phyloP scores from a whole-genome alignment of 1,140 invertebrate species.

The Zaprionus taronus region DNA sequence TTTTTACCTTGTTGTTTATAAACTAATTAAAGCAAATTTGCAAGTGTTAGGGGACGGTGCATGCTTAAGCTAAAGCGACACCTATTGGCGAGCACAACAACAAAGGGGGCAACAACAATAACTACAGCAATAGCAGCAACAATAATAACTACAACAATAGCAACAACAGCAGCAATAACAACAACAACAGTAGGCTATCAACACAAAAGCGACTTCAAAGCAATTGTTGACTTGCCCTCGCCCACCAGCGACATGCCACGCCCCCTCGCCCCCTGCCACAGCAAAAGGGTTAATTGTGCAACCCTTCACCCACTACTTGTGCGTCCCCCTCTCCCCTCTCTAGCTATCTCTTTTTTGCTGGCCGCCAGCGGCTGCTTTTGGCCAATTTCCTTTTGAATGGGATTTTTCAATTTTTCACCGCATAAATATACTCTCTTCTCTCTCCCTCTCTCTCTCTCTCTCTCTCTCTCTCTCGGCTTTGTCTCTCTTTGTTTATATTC shows the following conservation, averaged over 20 bases:
- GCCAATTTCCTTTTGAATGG: conserved; percentile 33
- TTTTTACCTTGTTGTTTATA: conserved; percentile 57
- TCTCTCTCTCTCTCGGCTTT: conserved; percentile 1
- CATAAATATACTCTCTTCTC: conserved; percentile 31
- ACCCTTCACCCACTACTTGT: conserved; percentile 17
- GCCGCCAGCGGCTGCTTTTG: conserved; percentile 38
- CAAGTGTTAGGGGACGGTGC: conserved; percentile 26
- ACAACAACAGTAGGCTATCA: conserved; percentile 9
- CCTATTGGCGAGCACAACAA: conserved; percentile 15
- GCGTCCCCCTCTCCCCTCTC: not conserved
- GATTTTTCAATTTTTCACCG: conserved; percentile 51
- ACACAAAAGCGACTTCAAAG: conserved; percentile 51
- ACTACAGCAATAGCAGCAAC: not conserved
- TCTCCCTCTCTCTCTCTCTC: conserved; percentile 17
- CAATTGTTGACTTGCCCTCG: conserved; percentile 45
- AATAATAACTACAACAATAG: not conserved
- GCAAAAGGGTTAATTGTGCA: conserved; percentile 72
- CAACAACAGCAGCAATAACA: not conserved
- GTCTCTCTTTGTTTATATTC: conserved; percentile 19
- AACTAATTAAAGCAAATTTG: conserved; percentile 73
- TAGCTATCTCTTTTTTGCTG: conserved; percentile 5
- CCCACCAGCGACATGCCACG: conserved; percentile 22
- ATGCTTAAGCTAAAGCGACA: conserved; percentile 16
- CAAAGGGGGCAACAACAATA: not conserved
- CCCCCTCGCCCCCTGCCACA: not conserved